These are phyloP conservation scores for Diaprepes abbreviatus DNA, from an alignment of 2,888 invertebrate species.

Conservation along the genomic window DNA sequence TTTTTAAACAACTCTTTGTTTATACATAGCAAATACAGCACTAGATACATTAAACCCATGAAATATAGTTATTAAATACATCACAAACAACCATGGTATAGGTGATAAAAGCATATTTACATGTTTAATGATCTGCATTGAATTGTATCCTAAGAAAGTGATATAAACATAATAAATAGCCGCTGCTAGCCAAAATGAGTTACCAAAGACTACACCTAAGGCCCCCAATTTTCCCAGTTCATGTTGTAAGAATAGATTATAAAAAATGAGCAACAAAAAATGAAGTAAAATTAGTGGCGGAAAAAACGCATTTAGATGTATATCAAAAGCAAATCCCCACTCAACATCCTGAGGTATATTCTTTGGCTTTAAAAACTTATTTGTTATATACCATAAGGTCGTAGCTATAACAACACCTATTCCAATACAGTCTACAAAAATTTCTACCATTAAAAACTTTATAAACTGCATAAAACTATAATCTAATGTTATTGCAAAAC, in stretches of 20 bases:
- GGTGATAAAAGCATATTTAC: slow-evolving; percentile 87
- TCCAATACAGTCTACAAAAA: slow-evolving; percentile 92
- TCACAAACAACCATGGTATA: slow-evolving; percentile 80
- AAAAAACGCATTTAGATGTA: slow-evolving; percentile 98
- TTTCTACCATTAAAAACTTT: slow-evolving; percentile 90
- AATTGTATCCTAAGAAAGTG: slow-evolving; percentile 95
- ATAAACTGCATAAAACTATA: slow-evolving; percentile 79
- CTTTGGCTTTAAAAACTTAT: slow-evolving; percentile 81
- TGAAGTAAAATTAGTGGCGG: slow-evolving; percentile 96
- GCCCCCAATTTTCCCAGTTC: slow-evolving; percentile 46
- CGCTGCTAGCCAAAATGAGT: slow-evolving; percentile 92
- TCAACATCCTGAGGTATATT: slow-evolving; percentile 86
- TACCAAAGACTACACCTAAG: slow-evolving; percentile 74
- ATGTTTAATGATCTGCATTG: slow-evolving; percentile 87
- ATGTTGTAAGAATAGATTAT: slow-evolving; percentile 75
- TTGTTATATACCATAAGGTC: slow-evolving; percentile 71
- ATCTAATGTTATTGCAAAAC: slow-evolving; percentile 84
- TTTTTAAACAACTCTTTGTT: slow-evolving; percentile 80
- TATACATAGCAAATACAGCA: slow-evolving; percentile 85
- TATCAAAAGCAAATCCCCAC: slow-evolving; percentile 99
- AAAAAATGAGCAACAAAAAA: slow-evolving; percentile 91
- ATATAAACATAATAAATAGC: slow-evolving; percentile 94
- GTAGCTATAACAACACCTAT: slow-evolving; percentile 55
- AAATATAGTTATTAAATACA: slow-evolving; percentile 82
- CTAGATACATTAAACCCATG: slow-evolving; percentile 87